These are phyloP conservation scores for Furcifer pardalis DNA, from an alignment of 2,797 vertebrate genomes.

Conservation along the genomic window DNA sequence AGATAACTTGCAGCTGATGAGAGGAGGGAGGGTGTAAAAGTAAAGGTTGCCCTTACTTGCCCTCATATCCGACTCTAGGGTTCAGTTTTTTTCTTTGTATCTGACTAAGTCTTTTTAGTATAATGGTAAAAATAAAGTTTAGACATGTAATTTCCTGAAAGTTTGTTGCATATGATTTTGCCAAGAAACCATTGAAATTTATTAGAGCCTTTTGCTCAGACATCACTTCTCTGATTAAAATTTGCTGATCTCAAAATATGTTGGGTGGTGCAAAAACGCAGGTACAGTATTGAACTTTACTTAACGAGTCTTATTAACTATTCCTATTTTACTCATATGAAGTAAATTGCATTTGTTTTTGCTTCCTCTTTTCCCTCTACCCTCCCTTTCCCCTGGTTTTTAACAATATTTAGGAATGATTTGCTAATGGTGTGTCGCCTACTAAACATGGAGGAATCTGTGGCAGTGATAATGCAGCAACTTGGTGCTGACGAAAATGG, in stretches of 20 bases:
- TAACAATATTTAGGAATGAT: constrained; percentile 78
- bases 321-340: constrained; percentile 29
- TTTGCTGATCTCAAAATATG: not conserved
- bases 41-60: too few relatives aligned
- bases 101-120: not conserved
- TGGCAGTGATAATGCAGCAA: constrained; percentile 80
- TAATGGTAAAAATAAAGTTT: not conserved
- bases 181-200: not conserved
- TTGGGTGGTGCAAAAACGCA: constrained; percentile 1
- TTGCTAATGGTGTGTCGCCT: constrained; percentile 85
- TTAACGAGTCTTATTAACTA: constrained; percentile 27
- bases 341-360: constrained; percentile 45
- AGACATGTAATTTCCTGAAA: not conserved
- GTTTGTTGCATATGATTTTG: not conserved
- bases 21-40: not conserved
- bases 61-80: too few relatives aligned
- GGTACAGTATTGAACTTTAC: not conserved
- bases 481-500: constrained; percentile 79
- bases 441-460: constrained; percentile 83
- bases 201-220: not conserved
- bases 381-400: not conserved
- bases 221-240: not conserved
- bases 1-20: not conserved
- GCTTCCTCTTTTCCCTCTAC: constrained; percentile 30
- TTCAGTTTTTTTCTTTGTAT: too few relatives aligned